Conservation (phyloP, 2,113 vertebrate genomes). For the Lonchura striata region DNA sequence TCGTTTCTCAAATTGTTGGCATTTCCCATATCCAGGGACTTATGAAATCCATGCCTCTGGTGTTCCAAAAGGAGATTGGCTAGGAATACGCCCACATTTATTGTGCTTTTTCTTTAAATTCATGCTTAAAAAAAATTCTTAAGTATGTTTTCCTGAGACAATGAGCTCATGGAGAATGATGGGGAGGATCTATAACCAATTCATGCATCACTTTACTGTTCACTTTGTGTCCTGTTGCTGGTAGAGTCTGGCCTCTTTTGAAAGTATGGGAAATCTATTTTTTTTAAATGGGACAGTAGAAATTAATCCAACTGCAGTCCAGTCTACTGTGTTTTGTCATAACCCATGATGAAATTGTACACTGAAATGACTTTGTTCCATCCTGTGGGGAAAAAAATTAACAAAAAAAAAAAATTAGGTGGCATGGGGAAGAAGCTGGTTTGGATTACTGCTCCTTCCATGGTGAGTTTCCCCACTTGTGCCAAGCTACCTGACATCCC, state of each 20-base stretch:
- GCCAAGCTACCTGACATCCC: background rate
- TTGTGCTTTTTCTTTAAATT: background rate
- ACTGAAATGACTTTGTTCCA: background rate
- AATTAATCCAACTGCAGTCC: background rate
- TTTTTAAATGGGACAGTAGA: background rate
- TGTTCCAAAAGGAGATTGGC: background rate
- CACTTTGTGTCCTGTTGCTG: background rate
- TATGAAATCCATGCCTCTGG: background rate
- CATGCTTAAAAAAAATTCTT: background rate
- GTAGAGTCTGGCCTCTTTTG: background rate
- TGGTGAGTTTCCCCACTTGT: background rate
- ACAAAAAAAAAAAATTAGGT: background rate
- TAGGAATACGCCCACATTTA: fast-evolving
- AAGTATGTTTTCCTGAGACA: background rate
- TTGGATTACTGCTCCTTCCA: background rate
- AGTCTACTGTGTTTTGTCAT: background rate
- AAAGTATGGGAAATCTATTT: fast-evolving
- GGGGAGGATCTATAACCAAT: background rate
- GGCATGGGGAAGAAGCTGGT: background rate
- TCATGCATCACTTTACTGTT: background rate
- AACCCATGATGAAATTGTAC: background rate
- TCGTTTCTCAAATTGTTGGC: background rate
- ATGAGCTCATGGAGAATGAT: background rate
- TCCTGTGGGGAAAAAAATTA: background rate
- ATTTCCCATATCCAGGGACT: background rate